phyloP scores from a whole-genome alignment of 2,888 invertebrate genomes.

The Dexiosoma caninum region DNA sequence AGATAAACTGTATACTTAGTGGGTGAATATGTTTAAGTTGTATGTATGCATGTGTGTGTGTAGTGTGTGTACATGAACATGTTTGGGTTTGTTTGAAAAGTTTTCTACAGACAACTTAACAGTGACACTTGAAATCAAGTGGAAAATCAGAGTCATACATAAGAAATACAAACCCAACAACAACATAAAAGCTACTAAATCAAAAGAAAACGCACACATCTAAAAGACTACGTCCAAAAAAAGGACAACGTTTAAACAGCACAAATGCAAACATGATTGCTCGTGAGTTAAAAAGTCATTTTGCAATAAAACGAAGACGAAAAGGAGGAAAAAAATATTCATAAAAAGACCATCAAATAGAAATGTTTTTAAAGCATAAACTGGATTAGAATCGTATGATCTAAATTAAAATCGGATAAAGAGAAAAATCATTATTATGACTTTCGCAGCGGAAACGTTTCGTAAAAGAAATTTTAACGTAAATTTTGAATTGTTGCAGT shows the following conservation, averaged over 20 bases:
- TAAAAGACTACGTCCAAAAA: not conserved
- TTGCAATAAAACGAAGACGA: conserved; percentile 1
- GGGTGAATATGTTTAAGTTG: not conserved
- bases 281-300: conserved; percentile 1
- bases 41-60: not conserved
- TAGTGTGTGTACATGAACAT: not conserved
- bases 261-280: conserved; percentile 2
- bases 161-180: not conserved
- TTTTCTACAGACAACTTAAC: conserved; percentile 43
- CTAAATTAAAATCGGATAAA: not conserved
- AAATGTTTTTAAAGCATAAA: conserved; percentile 1
- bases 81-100: conserved; percentile 20
- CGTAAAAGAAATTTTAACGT: too few species aligned
- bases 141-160: conserved; percentile 33
- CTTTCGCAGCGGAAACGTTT: too few species aligned
- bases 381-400: not conserved
- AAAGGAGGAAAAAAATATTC: conserved; percentile 10
- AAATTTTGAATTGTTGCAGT: too few species aligned
- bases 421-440: not conserved
- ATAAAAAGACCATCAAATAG: not conserved
- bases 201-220: not conserved
- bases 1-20: conserved; percentile 18
- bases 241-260: conserved; percentile 32
- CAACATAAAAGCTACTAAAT: conserved; percentile 8
- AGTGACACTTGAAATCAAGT: conserved; percentile 58